These are phyloP conservation scores for Prostheceraeus crozeri DNA, from an alignment of 2,888 invertebrate genomes.

Conservation along the genomic window DNA sequence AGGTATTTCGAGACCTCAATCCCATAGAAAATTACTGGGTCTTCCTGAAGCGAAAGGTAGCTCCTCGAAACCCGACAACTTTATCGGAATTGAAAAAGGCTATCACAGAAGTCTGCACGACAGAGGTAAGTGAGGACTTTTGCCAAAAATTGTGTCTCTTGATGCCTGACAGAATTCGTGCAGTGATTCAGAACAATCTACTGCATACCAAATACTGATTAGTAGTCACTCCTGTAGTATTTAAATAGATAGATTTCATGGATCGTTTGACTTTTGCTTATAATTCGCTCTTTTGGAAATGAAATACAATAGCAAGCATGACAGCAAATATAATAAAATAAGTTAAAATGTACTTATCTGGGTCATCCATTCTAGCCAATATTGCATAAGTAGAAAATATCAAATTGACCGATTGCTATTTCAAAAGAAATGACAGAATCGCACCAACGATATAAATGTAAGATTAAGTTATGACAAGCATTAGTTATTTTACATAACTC, in stretches of 20 bases:
- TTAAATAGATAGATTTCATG: background rate
- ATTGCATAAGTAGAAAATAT: no score
- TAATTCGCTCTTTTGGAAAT: background rate
- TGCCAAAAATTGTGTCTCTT: background rate
- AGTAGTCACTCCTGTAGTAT: no score
- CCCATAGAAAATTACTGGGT: slow-evolving; percentile 5
- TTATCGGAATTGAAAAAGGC: background rate
- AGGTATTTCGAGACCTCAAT: slow-evolving; percentile 1
- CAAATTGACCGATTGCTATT: no score
- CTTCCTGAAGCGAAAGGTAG: background rate
- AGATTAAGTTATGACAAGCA: no score
- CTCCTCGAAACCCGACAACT: background rate
- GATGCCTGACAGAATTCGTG: background rate
- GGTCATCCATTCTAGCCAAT: slow-evolving; percentile 6
- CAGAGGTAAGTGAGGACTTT: background rate
- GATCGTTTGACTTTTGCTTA: background rate
- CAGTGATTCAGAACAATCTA: background rate
- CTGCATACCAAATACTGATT: background rate
- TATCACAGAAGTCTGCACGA: background rate
- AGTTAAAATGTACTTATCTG: no score
- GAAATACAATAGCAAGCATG: no score
- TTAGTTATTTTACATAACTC: no score
- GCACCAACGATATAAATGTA: no score
- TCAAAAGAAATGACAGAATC: no score
- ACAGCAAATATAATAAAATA: no score